Base-by-base conservation (phyloP, 2,888 invertebrate genomes). In the Drosophila maculinotata region DNA sequence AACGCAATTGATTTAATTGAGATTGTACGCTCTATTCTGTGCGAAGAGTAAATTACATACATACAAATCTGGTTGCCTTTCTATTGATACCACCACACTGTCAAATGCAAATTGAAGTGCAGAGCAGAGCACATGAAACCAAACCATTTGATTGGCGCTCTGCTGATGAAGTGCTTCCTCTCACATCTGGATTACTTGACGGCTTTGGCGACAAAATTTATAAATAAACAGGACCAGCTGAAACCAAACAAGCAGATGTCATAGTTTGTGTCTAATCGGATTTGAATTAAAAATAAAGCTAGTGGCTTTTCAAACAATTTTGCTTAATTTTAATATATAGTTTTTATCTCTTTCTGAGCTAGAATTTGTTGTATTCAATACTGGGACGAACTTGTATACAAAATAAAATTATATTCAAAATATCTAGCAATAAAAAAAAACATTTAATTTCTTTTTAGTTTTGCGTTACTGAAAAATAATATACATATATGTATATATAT, bases 1-100 rank as follows among this genome's bases (percentile, higher is more conserved):
- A 69, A 63, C 49, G 62, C 68, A 79, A 76, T 72, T 82, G 80
- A 82, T 80, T 86, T 79, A 80, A 83, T 79, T 83, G 79, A 58
- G 59, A 86, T 79, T 72, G 62, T 65, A 58, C 36, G 45, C 59
- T 60, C 51, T 51, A 56, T 72, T 66, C 63, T 41, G 53, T 67
- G 62, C 45, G 56, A 26, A 52, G 44, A 59, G 66, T 54, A 70
- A 70, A 79, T 67, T 70, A 60, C 58, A 64, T n/a, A n/a, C n/a
- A n/a, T n/a, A n/a, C n/a, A n/a, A n/a, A n/a, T n/a, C n/a, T 47
- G 44, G 38, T 59, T 56, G 41, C 12, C 30, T 35, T 31, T 33
- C 58, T 33, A 71, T 63, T 58, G 66, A 69, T 63, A 56, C 26
- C 48, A 31, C n/a, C 45, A 66, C 51, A 62, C 47, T 62, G 60